These are phyloP conservation scores for Hexactinellida sp. DNA, from an alignment of 37 sponge, comb jelly and placozoan genomes.

Conservation along the genomic window DNA sequence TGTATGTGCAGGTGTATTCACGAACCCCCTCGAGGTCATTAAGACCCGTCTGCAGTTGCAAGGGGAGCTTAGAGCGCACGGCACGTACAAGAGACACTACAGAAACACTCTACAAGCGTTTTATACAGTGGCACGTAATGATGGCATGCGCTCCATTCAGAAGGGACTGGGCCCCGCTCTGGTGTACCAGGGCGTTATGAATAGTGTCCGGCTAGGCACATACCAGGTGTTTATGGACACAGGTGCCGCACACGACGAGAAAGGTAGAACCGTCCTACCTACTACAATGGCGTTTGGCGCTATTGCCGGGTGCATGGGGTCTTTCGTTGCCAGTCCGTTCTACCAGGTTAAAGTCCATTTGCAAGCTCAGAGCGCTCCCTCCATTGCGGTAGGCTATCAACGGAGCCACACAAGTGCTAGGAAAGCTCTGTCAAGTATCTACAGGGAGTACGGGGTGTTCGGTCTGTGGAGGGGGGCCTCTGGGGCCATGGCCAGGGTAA, in stretches of 20 bases:
- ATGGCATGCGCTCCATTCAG: background rate
- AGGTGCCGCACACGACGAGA: background rate
- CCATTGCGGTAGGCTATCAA: slow-evolving; percentile 5
- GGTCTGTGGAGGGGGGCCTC: background rate
- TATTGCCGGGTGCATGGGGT: background rate
- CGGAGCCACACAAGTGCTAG: background rate
- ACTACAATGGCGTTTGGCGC: background rate
- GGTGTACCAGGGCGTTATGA: background rate
- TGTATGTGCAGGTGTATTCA: background rate
- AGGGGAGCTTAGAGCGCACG: background rate
- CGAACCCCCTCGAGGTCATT: background rate
- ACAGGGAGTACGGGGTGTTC: background rate
- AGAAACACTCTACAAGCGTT: background rate
- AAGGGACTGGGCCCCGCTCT: background rate
- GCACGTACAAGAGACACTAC: background rate
- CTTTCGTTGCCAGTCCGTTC: background rate
- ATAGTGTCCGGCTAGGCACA: background rate
- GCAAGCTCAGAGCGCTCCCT: background rate
- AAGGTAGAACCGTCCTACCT: background rate
- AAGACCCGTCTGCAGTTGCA: slow-evolving; percentile 9
- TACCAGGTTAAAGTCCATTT: slow-evolving; percentile 2
- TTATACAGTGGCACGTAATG: background rate
- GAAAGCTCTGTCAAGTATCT: background rate
- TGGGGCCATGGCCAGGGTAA: background rate
- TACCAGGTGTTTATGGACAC: background rate